These are phyloP conservation scores for Teleopsis dalmanni DNA, from an alignment of 1,140 invertebrate genomes.

Conservation along the genomic window DNA sequence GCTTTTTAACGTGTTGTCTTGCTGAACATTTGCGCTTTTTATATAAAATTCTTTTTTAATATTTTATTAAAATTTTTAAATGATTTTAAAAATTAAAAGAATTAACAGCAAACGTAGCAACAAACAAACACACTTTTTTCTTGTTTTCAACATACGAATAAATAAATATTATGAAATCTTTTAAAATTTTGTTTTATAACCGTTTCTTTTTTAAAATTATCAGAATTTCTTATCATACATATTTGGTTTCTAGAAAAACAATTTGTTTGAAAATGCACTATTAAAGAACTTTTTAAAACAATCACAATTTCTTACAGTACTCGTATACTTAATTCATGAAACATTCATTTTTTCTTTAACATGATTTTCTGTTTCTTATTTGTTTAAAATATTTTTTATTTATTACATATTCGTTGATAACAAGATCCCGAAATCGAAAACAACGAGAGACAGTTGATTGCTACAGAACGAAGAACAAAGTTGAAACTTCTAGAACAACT, in stretches of 20 bases:
- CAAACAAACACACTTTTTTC: slow-evolving; percentile 41
- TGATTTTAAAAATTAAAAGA: not conserved
- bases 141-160: not conserved
- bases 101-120: slow-evolving; percentile 29
- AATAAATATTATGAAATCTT: too few relatives aligned
- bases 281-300: too few relatives aligned
- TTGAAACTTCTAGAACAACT: slow-evolving; percentile 21
- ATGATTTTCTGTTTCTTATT: too few relatives aligned
- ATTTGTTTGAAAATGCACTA: too few relatives aligned
- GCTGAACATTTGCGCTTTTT: slow-evolving; percentile 42
- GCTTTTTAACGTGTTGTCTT: slow-evolving; percentile 39
- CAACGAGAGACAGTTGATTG: slow-evolving; percentile 42
- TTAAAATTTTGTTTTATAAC: too few relatives aligned
- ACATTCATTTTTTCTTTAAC: too few relatives aligned
- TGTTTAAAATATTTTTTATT: not conserved
- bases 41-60: slow-evolving; percentile 2
- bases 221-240: too few relatives aligned
- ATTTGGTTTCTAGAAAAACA: too few relatives aligned
- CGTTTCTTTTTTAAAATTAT: too few relatives aligned
- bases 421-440: slow-evolving; percentile 45
- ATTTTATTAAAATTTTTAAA: not conserved
- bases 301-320: too few relatives aligned
- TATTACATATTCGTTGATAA: slow-evolving; percentile 20
- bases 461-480: not conserved
- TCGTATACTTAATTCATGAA: too few relatives aligned